Evolutionary conservation across 2,797 vertebrate species (phyloP).

Genomic region (Oceanodroma leucorhoa): DNA sequence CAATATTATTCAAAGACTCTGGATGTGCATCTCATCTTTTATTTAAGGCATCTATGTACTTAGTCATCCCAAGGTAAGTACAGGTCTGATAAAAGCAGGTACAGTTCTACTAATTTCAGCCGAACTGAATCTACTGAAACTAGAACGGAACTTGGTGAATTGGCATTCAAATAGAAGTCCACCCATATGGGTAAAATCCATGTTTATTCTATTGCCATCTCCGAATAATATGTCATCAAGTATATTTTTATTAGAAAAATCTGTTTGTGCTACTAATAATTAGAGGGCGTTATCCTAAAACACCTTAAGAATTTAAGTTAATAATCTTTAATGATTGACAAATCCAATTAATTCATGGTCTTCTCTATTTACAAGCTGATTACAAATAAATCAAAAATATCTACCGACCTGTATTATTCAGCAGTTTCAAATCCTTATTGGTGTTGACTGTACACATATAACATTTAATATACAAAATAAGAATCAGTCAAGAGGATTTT

Average conservation of each 20-base stretch:
- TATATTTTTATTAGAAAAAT: not conserved
- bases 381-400: not conserved
- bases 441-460: not conserved
- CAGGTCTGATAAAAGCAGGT: not conserved
- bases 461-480: not conserved
- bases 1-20: constrained; percentile 69
- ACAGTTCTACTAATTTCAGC: not conserved
- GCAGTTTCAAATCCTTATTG: not conserved
- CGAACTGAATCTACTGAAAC: not conserved
- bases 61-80: not conserved
- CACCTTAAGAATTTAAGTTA: not conserved
- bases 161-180: not conserved
- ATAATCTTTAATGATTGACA: not conserved
- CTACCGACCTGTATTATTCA: not conserved
- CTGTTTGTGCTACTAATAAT: not conserved
- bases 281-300: not conserved
- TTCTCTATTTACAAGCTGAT: not conserved
- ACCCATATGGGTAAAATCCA: not conserved
- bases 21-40: constrained; percentile 71
- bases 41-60: constrained; percentile 57
- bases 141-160: not conserved
- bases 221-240: not conserved
- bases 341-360: not conserved
- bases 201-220: not conserved
- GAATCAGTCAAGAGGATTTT: not conserved